Conservation (phyloP, 2,113 vertebrate genomes). For the Pygathrix nemaeus region DNA sequence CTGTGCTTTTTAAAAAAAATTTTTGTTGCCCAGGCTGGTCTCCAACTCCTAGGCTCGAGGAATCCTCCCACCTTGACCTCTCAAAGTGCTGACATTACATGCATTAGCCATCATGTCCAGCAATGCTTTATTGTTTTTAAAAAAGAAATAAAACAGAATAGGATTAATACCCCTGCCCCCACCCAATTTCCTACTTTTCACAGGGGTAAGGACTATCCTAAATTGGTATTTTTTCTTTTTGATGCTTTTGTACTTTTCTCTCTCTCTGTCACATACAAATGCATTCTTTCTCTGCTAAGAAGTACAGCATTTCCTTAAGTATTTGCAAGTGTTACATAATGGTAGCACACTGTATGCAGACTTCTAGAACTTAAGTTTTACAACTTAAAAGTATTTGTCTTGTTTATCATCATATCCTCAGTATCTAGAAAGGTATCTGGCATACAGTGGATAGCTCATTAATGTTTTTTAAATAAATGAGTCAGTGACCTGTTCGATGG, state of each 20-base stretch:
- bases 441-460: neutral
- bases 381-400: neutral
- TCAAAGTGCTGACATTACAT: too few relatives aligned
- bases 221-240: neutral
- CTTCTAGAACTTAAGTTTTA: neutral
- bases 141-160: neutral
- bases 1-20: too few relatives aligned
- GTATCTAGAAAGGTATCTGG: neutral
- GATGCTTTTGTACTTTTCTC: neutral
- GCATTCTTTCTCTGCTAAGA: neutral
- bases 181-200: neutral
- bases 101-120: too few relatives aligned
- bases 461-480: neutral
- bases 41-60: too few relatives aligned
- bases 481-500: neutral
- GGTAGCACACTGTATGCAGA: neutral
- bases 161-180: neutral
- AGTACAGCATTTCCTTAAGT: neutral
- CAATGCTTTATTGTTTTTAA: neutral
- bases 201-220: neutral
- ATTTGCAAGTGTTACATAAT: neutral
- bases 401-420: neutral
- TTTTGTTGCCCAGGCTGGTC: too few relatives aligned
- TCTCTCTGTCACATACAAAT: too few relatives aligned
- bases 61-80: too few relatives aligned